phyloP scores from a whole-genome alignment of 2,113 vertebrate genomes.

The Cyanoramphus novaezelandiae region DNA sequence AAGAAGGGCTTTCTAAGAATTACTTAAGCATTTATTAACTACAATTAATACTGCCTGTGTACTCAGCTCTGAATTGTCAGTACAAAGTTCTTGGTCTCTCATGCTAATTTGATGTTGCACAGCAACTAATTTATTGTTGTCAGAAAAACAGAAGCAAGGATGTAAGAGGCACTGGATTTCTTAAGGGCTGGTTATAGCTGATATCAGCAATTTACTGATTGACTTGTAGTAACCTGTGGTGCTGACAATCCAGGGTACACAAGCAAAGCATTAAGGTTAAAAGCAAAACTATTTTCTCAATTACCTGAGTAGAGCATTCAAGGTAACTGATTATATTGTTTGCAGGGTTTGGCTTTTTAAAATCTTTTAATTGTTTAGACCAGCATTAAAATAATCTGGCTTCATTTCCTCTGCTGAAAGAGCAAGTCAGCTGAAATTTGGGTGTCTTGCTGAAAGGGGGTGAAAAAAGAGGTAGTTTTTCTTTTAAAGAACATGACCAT shows the following conservation, averaged over 20 bases:
- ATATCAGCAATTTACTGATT: constrained; percentile 30
- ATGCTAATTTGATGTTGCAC: not conserved
- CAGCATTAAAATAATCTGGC: constrained; percentile 33
- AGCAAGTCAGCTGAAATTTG: constrained; percentile 47
- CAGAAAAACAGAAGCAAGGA: not conserved
- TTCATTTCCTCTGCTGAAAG: constrained; percentile 53
- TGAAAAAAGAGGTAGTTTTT: not conserved
- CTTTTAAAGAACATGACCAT: constrained; percentile 53
- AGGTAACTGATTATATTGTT: not conserved
- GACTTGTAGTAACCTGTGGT: constrained; percentile 27
- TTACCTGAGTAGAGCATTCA: constrained; percentile 5
- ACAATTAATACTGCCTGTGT: not conserved
- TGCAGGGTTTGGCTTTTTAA: not conserved
- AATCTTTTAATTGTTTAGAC: not conserved
- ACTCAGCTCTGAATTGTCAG: not conserved
- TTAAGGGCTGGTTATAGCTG: not conserved
- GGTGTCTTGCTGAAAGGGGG: constrained; percentile 13
- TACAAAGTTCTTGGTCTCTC: not conserved
- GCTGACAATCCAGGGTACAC: not conserved
- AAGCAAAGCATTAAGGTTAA: constrained; percentile 9
- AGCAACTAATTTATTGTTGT: not conserved
- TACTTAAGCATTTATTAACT: not conserved
- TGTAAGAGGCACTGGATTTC: not conserved
- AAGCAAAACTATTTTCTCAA: constrained; percentile 49
- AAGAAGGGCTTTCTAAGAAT: constrained; percentile 19